Evolutionary conservation across 2,113 vertebrate species (phyloP), one percentile per base, ranked within the genome.

Genomic region (Grammomys surdaster): DNA sequence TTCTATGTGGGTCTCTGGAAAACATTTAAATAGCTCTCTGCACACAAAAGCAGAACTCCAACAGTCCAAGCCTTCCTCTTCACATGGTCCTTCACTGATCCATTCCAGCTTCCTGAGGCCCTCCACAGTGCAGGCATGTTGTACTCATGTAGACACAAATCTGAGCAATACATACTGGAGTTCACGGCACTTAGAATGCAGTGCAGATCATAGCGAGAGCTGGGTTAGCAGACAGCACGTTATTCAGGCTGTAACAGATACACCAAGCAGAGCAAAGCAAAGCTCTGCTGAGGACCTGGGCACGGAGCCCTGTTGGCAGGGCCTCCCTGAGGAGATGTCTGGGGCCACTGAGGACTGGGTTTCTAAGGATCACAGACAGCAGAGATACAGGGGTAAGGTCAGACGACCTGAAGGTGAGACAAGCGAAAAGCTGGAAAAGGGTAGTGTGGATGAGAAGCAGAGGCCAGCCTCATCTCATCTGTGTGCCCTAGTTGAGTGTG

Each of bases 401-500:
- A 65, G 43, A 6, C 4, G 1, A 67, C 81, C n/a, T 43, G 63
- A 54, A 8, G 24, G 31, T 2, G 11, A 26, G 69, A 65, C 22
- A 26, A 43, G 0, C 58, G 54, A 14, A 40, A 82, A 36, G 20
- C 36, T n/a, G 33, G 11, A 17, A 36, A 17, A 48, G 19, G 60
- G 20, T 40, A 12, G 40, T 14, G 19, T 4, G 65, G 17, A 20
- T 0, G 8, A 19, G 69, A 28, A 36, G 67, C 13, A 40, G 5
- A 40, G 8, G 46, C 54, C 19, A 13, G 19, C 2, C 67, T 4
- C 40, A 0, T 19, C 51, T 11, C 8, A 43, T 19, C n/a, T 26
- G 48, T 0, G 2, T 2, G 20, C 46, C 7, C 1, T 5, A 36
- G 28, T 28, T 46, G 69, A 20, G 17, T 65, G 5, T 28, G 43